phyloP scores from a whole-genome alignment of 2,888 invertebrate genomes.

The Anthophora plumipes region DNA sequence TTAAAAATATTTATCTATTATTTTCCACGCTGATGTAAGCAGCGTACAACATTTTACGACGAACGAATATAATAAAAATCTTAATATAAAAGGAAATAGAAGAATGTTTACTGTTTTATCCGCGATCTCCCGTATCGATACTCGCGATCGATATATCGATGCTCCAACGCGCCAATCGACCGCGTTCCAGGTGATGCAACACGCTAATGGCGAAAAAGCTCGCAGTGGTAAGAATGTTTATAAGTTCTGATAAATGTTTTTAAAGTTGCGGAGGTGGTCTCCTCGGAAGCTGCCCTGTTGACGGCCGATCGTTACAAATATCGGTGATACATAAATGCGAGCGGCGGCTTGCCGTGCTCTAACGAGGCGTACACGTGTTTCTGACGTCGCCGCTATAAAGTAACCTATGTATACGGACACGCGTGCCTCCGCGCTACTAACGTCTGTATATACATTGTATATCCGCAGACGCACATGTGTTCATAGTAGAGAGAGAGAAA shows the following conservation, averaged over 20 bases:
- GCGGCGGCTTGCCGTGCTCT: constrained; percentile 57
- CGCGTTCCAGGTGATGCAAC: background rate
- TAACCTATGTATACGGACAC: constrained; percentile 56
- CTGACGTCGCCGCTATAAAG: constrained; percentile 75
- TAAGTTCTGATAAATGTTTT: constrained; percentile 30
- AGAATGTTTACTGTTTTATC: too few relatives aligned
- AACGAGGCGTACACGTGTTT: constrained; percentile 78
- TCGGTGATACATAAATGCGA: constrained; percentile 56
- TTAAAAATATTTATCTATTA: too few relatives aligned
- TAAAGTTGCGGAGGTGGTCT: constrained; percentile 13
- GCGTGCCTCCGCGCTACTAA: constrained; percentile 30
- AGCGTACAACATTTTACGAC: too few relatives aligned
- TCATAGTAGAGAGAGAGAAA: constrained; percentile 14
- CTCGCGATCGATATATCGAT: background rate
- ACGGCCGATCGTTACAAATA: constrained; percentile 60
- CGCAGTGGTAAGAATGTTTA: constrained; percentile 6
- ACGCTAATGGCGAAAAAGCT: constrained; percentile 3
- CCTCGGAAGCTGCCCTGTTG: constrained; percentile 12
- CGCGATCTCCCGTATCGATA: background rate
- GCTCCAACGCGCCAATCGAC: background rate
- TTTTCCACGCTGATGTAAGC: too few relatives aligned
- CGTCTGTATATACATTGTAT: constrained; percentile 34
- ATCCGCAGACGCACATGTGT: constrained; percentile 2
- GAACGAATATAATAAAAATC: too few relatives aligned
- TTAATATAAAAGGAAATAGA: too few relatives aligned